Base-by-base conservation (phyloP, 2,797 vertebrate species). In the Nannoperca obscura region DNA sequence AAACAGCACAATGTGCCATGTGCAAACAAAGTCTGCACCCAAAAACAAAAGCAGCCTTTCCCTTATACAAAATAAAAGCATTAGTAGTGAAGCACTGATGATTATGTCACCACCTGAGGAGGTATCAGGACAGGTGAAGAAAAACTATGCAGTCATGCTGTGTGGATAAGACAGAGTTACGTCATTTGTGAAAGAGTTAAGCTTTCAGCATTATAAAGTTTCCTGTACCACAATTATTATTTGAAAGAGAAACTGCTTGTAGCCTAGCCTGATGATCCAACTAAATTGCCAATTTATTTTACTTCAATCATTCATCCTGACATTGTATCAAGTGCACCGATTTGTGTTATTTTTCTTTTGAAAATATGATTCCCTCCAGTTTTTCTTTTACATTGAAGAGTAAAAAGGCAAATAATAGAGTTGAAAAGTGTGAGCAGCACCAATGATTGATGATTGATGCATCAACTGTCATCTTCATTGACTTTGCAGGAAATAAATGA, bases 21-120 rank as follows among this genome's bases (percentile, higher is more conserved):
- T 67, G 68, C 57, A 74, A 82, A 69, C 19, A 66, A 34, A 10
- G 42, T 30, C 44, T 67, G 40, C 49, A 63, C 50, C 38, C 47
- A 63, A 44, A 64, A 47, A 11, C 7, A n/a, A 58, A 63, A 14
- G 20, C 32, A 44, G 20, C 5, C n/a, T 40, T 55, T 59, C 34
- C 50, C n/a, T 42, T 61, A 15, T 38, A 34, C 34, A 27, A 24
- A 60, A 63, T 36, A 9, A 61, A 62, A 62, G 53, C 59, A 58
- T 52, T 60, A 9, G 8, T 7, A 61, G 2, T 17, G 44, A 79
- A 20, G n/a, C 22, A 42, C 13, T 38, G 7, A 19, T 71, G 58
- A 67, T 76, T 9, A 66, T 47, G 47, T 52, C 32, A 19, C 11
- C 40, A 60, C 58, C 55, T 47, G 15, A 62, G 36, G 46, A 76